A percentile compares a stretch with the other conserved stretches of the same genome.
phyloP scores from a whole-genome alignment of 2,113 vertebrate species.

The Uria lomvia region DNA sequence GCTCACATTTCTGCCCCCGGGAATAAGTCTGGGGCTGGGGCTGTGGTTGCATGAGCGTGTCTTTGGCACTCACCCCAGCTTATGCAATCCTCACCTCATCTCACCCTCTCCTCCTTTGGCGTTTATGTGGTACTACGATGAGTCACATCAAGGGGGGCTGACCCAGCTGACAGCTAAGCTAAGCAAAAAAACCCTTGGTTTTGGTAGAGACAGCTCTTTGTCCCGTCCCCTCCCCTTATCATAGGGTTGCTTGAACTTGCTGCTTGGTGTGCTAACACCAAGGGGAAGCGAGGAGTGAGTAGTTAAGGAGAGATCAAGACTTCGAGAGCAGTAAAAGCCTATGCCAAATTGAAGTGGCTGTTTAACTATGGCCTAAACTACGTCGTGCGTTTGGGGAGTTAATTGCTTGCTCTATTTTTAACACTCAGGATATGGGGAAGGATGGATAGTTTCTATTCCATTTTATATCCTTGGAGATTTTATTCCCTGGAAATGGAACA shows the following conservation, averaged over 20 bases:
- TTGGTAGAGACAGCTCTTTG: not conserved
- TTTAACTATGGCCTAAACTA: not conserved
- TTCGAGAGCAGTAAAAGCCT: not conserved
- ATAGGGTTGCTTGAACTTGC: not conserved
- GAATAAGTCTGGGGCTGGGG: not conserved
- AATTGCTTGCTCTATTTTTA: not conserved
- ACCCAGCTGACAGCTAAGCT: not conserved
- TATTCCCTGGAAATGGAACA: constrained; percentile 52
- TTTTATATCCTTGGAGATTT: constrained; percentile 13
- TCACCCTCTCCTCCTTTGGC: constrained; percentile 53
- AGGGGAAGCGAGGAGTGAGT: not conserved
- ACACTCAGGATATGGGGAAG: not conserved
- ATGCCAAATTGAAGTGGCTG: not conserved
- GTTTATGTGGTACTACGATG: constrained; percentile 10
- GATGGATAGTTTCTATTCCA: not conserved
- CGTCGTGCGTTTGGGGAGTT: not conserved
- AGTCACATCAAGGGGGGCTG: constrained; percentile 7
- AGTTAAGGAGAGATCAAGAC: not conserved
- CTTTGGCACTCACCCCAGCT: constrained; percentile 36
- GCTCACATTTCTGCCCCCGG: constrained; percentile 17
- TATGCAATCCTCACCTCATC: constrained; percentile 61
- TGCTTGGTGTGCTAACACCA: not conserved
- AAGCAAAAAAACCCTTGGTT: not conserved
- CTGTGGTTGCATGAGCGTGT: constrained; percentile 5
- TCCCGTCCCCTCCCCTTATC: not conserved